phyloP scores from a whole-genome alignment of 2,797 vertebrate genomes.

The Martes flavigula region DNA sequence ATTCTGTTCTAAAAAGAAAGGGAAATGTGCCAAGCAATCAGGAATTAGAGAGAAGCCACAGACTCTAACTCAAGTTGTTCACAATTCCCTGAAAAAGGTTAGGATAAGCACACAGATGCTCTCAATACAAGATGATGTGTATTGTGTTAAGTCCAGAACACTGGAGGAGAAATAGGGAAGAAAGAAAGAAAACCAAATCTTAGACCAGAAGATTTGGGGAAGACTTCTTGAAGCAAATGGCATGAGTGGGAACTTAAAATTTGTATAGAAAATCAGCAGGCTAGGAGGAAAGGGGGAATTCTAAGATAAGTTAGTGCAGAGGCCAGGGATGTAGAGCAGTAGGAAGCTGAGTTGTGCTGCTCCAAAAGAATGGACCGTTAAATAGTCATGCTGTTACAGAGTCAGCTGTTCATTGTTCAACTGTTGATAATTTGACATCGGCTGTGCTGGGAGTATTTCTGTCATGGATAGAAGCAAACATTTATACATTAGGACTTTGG shows the following conservation, averaged over 20 bases:
- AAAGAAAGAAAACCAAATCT: not conserved
- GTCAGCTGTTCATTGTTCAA: not conserved
- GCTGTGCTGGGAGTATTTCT: not conserved
- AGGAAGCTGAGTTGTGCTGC: not conserved
- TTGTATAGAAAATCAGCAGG: not conserved
- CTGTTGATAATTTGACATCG: not conserved
- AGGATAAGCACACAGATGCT: not conserved
- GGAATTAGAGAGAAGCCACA: not conserved
- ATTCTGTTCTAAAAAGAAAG: not conserved
- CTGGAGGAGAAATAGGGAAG: not conserved
- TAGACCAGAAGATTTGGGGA: not conserved
- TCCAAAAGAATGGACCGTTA: not conserved
- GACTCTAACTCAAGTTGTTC: not conserved
- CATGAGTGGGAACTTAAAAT: not conserved
- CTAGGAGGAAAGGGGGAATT: not conserved
- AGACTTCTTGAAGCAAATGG: not conserved
- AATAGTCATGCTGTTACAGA: not conserved
- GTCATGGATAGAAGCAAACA: not conserved
- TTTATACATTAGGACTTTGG: not conserved
- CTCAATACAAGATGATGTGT: not conserved
- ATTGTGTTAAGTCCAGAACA: not conserved
- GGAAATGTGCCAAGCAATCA: not conserved
- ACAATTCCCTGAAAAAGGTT: not conserved
- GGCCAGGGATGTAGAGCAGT: not conserved
- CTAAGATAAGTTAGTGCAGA: not conserved